These are phyloP conservation scores for Diuraphis noxia DNA, from an alignment of 1,140 invertebrate species.

Conservation along the genomic window DNA sequence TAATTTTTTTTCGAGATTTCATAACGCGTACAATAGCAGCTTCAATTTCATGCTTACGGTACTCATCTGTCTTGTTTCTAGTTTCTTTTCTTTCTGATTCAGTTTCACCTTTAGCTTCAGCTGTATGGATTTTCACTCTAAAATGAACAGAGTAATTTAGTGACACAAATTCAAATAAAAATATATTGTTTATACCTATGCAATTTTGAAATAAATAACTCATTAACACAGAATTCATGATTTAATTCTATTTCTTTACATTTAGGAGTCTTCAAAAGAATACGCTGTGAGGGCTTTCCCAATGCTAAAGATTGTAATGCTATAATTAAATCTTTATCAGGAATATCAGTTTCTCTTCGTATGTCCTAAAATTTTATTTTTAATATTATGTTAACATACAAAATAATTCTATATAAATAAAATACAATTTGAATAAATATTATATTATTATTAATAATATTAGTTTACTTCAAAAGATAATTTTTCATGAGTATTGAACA, in stretches of 20 bases:
- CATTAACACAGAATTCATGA: constrained; percentile 95
- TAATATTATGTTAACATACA: neutral
- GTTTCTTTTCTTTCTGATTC: constrained; percentile 98
- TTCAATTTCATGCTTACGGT: constrained; percentile 99
- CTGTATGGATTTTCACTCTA: constrained; percentile 90
- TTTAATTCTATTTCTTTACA: constrained; percentile 95
- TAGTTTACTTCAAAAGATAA: constrained; percentile 82
- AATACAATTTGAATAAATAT: neutral
- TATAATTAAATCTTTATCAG: constrained; percentile 92
- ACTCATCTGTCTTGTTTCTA: constrained; percentile 95
- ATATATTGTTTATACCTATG: constrained; percentile 73
- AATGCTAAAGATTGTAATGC: constrained; percentile 96
- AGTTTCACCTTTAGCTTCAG: constrained; percentile 96
- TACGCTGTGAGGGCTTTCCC: constrained; percentile 95
- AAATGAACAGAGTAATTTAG: constrained; percentile 46
- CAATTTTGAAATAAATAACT: constrained; percentile 96
- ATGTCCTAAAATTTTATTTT: constrained; percentile 72
- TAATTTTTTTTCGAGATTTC: constrained; percentile 95
- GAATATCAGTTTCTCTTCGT: constrained; percentile 96
- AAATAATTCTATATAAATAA: neutral
- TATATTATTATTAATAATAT: no score
- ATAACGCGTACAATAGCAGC: constrained; percentile 99
- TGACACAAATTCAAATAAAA: neutral
- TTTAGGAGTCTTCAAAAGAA: constrained; percentile 89
- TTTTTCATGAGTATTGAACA: constrained; percentile 92